Conservation (phyloP, 2,888 invertebrate genomes). For the Endotricha flammealis region DNA sequence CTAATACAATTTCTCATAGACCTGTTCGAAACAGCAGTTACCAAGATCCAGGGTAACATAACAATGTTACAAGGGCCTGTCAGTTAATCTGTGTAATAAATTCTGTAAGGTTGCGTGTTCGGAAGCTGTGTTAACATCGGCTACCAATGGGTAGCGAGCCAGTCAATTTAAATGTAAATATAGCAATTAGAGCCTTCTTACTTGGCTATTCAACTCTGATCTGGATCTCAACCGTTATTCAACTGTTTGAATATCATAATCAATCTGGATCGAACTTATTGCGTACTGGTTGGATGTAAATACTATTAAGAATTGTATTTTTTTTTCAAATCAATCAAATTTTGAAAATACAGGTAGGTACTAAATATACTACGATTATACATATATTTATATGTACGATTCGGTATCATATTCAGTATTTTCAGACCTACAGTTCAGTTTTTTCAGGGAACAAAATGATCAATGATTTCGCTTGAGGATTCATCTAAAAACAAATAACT, state of each 20-base stretch:
- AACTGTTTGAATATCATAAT: not conserved
- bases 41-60: not conserved
- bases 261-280: not conserved
- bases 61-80: not conserved
- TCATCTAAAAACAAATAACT: too few relatives aligned
- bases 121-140: not conserved
- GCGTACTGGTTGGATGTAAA: not conserved
- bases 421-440: too few relatives aligned
- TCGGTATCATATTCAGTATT: too few relatives aligned
- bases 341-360: too few relatives aligned
- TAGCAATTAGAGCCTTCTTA: constrained; percentile 47
- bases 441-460: too few relatives aligned
- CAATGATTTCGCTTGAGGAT: too few relatives aligned
- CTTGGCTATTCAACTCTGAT: constrained; percentile 29
- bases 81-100: not conserved
- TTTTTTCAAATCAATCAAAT: not conserved
- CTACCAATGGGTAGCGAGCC: constrained; percentile 2
- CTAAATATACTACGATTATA: too few relatives aligned
- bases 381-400: too few relatives aligned
- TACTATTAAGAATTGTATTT: too few relatives aligned
- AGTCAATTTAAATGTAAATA: constrained; percentile 67
- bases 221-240: not conserved
- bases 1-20: too few relatives aligned
- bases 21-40: too few relatives aligned
- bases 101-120: not conserved